Base-by-base conservation (phyloP, 1,140 invertebrate genomes). In the Asbolus verrucosus region DNA sequence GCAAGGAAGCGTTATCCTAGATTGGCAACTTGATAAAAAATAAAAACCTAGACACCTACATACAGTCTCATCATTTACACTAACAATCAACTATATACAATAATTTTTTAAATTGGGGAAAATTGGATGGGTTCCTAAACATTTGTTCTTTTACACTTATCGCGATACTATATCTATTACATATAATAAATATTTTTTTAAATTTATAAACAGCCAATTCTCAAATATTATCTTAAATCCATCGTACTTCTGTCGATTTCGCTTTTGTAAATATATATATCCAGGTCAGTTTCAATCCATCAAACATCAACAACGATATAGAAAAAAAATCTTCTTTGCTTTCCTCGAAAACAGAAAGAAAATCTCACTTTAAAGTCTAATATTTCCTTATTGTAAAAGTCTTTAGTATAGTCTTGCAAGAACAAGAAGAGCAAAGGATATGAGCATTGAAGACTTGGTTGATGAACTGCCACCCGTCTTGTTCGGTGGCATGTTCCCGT, bases 201-300 rank as follows among this genome's bases (percentile, higher is more conserved):
- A 11, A 36, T 63, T 63, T 63, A 63, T 63, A 63, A 63, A 63
- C 61, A 63, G 61, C 61, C 61, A 41, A 63, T 39, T 63, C 61
- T 9, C 14, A 59, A 59, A 59, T n/a, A n/a, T n/a, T n/a, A n/a
- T n/a, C n/a, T n/a, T n/a, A n/a, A n/a, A n/a, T n/a, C n/a, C n/a
- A n/a, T n/a, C n/a, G n/a, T n/a, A n/a, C n/a, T n/a, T 59, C 19
- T 59, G 27, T 18, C 19, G 5, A n/a, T 4, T 50, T 16, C 19
- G n/a, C 19, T 14, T 59, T 24, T 24, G 14, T 30, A 30, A 30
- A 30, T 30, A 30, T 30, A 30, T 5, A 36, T 36, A 4, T 11
- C 6, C 5, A 3, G 5, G 6, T 36, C 5, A 27, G 8, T 3
- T 36, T 5, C 5, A 36, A 11, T 11, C 18, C 46, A 21, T 24